Evolutionary conservation across 2,797 vertebrate species (phyloP), one percentile per base, ranked within the genome.

Genomic region (Coracias cyanogaster): DNA sequence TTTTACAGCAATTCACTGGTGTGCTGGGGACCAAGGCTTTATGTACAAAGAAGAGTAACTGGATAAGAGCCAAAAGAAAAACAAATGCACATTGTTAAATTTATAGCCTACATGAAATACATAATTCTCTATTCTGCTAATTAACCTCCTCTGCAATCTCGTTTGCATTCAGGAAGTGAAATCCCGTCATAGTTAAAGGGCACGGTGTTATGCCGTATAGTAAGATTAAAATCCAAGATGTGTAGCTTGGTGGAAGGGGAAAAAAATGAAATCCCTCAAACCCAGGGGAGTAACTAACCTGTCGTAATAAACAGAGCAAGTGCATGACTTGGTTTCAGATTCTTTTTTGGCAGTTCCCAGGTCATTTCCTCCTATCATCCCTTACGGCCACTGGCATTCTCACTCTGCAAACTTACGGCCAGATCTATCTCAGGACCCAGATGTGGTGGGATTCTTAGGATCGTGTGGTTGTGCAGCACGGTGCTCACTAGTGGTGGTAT

Each of bases 121-220:
- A 22, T 86, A 52, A 84, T 86, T 82, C 55, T 74, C 61, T 76
- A 4, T 89, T 90, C 64, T 89, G 33, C 71, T 90, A 82, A 89
- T 81, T 82, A 89, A 89, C 74, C 37, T 82, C 83, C 79, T 77
- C 48, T 74, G 18, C 82, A 72, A 33, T 81, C 73, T 66, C 7
- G 35, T 76, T 91, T 76, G 66, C 62, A 83, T 93, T 72, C 61
- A 86, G 92, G n/a, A 88, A 76, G 48, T 24, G 8, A 84, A 90
- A 72, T 69, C 37, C 39, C n/a, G 62, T 17, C n/a, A 19, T 41
- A 16, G 28, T 46, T 86, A 80, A 58, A 89, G 65, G 60, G 45
- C 64, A 54, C 7, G 29, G 37, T 87, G 37, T 35, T 91, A 41
- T 7, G 24, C 37, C 62, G 57, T 31, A 17, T 41, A 73, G 60